Evolutionary conservation across 1,140 invertebrate species (phyloP), one percentile per base, ranked within the genome.

Genomic region (Pectinophora gossypiella): DNA sequence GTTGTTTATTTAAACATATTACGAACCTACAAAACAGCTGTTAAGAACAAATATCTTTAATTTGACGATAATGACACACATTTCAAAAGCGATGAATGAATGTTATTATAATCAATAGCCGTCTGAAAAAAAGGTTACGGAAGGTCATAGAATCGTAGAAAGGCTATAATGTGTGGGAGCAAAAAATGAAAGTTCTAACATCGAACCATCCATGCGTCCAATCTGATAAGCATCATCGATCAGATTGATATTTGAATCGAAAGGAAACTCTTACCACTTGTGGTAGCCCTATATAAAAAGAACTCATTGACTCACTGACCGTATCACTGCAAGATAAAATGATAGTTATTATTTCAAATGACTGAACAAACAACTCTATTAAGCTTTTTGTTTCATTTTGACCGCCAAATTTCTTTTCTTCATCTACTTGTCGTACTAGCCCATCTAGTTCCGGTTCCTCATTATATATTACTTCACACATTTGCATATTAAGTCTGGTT

Each of bases 1-100:
- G 21, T 48, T 44, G 45, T 56, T 19, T 49, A 65, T 63, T 68
- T 46, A n/a, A n/a, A n/a, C n/a, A n/a, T n/a, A n/a, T n/a, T n/a
- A n/a, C n/a, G n/a, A n/a, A n/a, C n/a, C n/a, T n/a, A n/a, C n/a
- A n/a, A n/a, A n/a, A n/a, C n/a, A n/a, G n/a, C n/a, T n/a, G n/a
- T n/a, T n/a, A n/a, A n/a, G n/a, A n/a, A n/a, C n/a, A n/a, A n/a
- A n/a, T n/a, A n/a, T n/a, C n/a, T n/a, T n/a, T n/a, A n/a, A n/a
- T n/a, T n/a, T n/a, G n/a, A n/a, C n/a, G n/a, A n/a, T n/a, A n/a
- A n/a, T n/a, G n/a, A n/a, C n/a, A n/a, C n/a, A n/a, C n/a, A n/a
- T n/a, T n/a, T n/a, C n/a, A n/a, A n/a, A n/a, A n/a, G n/a, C n/a
- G n/a, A n/a, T n/a, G n/a, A n/a, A n/a, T n/a, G n/a, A n/a, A n/a